Base-by-base conservation (phyloP, 2,888 invertebrate genomes). In the Drosophila yooni region DNA sequence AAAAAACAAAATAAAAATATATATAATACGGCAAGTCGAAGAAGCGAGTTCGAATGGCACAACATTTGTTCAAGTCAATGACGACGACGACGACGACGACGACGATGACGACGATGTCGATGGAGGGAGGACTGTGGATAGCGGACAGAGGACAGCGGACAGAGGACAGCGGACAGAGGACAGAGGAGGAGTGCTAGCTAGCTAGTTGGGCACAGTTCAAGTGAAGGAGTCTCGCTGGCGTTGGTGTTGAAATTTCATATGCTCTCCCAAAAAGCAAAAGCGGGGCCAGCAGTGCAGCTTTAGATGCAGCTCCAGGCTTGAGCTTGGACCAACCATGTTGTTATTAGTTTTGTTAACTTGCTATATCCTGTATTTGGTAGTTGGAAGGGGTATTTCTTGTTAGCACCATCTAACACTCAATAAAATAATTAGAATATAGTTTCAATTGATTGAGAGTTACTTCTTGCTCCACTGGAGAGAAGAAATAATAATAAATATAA, bases 1-100 rank as follows among this genome's bases (percentile, higher is more conserved):
- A 76, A 77, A 54, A 29, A 29, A 21, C 25, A 15, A 46, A 46
- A 13, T 2, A 18, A 1, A 53, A 73, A 75, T 29, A 33, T 5
- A 21, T 21, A 10, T 25, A 25, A 53, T 76, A 69, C 18, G 25
- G 40, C 18, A 53, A 38, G 52, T 51, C 66, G 62, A 68, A 70
- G 87, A 72, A 79, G 84, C 79, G 61, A 77, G 71, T 71, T 78
- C 88, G 58, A 77, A 83, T 80, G 88, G 74, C 70, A 74, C 59
- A 76, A 83, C 83, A 83, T 83, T 88, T 88, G 88, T 85, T 65
- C 88, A 80, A 70, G 70, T 81, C 82, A 68, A 67, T 53, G 73
- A 48, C 60, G 61, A 63, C 48, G 34, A 34, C 59, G 46, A 15
- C 15, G 63, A 54, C 29, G 46, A 29, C 34, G 63, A 54, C 29